These are phyloP conservation scores for Atherinomorus stipes DNA, from an alignment of 2,113 vertebrate species.

Conservation along the genomic window DNA sequence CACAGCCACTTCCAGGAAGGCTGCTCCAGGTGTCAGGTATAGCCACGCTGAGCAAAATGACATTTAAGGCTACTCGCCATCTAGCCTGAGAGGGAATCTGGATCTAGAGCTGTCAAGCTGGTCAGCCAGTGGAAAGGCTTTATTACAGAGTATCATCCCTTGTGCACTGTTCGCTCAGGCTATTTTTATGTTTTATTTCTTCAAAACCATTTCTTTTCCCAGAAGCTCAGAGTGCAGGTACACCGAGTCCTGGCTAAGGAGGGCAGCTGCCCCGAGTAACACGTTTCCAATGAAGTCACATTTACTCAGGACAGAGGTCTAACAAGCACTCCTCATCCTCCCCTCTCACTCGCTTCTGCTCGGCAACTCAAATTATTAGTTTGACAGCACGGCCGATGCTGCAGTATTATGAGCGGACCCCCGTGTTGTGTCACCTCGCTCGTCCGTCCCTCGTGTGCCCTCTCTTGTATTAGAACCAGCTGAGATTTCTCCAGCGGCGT, in stretches of 20 bases:
- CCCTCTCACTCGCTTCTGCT: neutral
- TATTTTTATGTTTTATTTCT: slow-evolving; percentile 59
- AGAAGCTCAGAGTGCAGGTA: slow-evolving; percentile 60
- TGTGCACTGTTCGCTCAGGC: slow-evolving; percentile 6
- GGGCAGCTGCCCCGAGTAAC: slow-evolving; percentile 44
- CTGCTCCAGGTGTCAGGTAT: slow-evolving; percentile 45
- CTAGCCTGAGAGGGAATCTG: slow-evolving; percentile 7
- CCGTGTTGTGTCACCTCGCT: slow-evolving; percentile 51
- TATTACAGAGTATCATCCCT: slow-evolving; percentile 32
- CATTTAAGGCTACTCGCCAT: slow-evolving; percentile 19
- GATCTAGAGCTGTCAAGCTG: slow-evolving; percentile 24
- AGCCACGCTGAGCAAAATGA: slow-evolving; percentile 13
- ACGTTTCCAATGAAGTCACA: slow-evolving; percentile 52
- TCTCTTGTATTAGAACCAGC: slow-evolving; percentile 58
- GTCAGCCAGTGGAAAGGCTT: slow-evolving; percentile 6
- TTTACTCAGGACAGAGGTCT: slow-evolving; percentile 53
- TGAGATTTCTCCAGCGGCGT: slow-evolving; percentile 66
- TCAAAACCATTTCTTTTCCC: slow-evolving; percentile 44
- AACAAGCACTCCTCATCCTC: slow-evolving; percentile 16
- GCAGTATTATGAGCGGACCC: slow-evolving; percentile 42
- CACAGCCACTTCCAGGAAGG: slow-evolving; percentile 36
- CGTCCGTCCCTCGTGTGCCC: slow-evolving; percentile 20
- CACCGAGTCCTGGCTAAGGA: slow-evolving; percentile 49
- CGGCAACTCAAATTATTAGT: slow-evolving; percentile 61
- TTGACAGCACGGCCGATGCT: slow-evolving; percentile 50